Percentiles rank a stretch among this genome's conserved stretches.
Evolutionary conservation across 2,113 vertebrate species (phyloP).

Genomic region (Mormyrus lacerda): DNA sequence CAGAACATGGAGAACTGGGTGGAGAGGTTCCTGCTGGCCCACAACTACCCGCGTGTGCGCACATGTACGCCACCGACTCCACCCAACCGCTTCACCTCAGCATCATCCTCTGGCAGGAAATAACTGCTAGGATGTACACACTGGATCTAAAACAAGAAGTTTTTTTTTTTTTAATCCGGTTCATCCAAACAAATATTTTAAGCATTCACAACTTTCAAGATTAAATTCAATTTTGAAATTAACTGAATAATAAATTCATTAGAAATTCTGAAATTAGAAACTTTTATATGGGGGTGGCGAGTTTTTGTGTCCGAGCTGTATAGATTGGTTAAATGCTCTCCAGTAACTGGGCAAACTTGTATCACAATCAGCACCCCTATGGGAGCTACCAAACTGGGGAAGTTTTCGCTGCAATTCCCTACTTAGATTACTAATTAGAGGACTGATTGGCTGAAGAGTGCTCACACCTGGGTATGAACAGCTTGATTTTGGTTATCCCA

Average conservation of each 20-base stretch:
- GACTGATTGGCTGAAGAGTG: background rate
- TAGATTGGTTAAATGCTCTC: background rate
- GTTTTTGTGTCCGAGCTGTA: background rate
- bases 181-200: background rate
- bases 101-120: background rate
- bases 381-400: background rate
- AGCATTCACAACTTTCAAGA: background rate
- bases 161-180: background rate
- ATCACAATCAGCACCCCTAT: background rate
- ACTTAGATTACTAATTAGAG: background rate
- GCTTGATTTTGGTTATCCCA: background rate
- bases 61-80: constrained; percentile 73
- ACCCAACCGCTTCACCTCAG: background rate
- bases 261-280: background rate
- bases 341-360: background rate
- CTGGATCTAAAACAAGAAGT: background rate
- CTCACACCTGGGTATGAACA: background rate
- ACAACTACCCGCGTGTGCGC: constrained; percentile 97
- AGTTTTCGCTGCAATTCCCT: background rate
- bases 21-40: constrained; percentile 92
- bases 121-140: background rate
- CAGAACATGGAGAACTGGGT: constrained; percentile 99
- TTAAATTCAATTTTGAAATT: background rate
- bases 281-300: background rate
- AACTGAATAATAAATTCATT: background rate